Evolutionary conservation across 2,888 invertebrate genomes (phyloP).

Genomic region (Pomacea canaliculata): DNA sequence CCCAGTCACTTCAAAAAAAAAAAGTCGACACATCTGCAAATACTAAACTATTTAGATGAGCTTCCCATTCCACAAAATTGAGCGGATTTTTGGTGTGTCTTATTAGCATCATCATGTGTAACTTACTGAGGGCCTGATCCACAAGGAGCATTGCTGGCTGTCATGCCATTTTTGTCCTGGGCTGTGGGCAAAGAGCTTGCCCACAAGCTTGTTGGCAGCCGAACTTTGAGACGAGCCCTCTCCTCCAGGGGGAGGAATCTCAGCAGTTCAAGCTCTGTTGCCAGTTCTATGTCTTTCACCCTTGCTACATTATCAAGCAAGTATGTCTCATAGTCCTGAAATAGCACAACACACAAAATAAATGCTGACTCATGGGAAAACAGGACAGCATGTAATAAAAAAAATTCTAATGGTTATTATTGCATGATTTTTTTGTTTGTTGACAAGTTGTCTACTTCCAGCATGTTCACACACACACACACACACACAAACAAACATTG

Average conservation of each 20-base stretch:
- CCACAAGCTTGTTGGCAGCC: slow-evolving; percentile 41
- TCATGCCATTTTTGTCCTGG: not conserved
- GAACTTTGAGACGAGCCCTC: slow-evolving; percentile 38
- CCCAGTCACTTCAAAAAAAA: no score
- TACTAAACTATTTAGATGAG: no score
- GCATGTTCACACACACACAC: not conserved
- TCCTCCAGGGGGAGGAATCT: slow-evolving; percentile 11
- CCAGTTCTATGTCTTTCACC: slow-evolving; percentile 54
- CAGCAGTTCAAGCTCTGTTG: slow-evolving; percentile 52
- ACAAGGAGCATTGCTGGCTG: not conserved
- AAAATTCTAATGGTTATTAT: not conserved
- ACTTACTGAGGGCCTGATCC: not conserved
- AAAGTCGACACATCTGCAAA: no score
- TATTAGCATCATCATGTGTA: not conserved
- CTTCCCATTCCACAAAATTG: no score
- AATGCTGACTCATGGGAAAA: no score
- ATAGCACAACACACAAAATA: no score
- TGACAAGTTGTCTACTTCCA: not conserved
- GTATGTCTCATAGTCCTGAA: slow-evolving; percentile 46
- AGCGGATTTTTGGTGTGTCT: not conserved
- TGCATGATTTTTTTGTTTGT: not conserved
- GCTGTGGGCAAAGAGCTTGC: slow-evolving; percentile 12
- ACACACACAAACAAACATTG: not conserved
- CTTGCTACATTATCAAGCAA: slow-evolving; percentile 51
- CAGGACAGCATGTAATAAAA: no score